Base-by-base conservation (phyloP, 2,797 vertebrate genomes). In the Sus cebifrons region DNA sequence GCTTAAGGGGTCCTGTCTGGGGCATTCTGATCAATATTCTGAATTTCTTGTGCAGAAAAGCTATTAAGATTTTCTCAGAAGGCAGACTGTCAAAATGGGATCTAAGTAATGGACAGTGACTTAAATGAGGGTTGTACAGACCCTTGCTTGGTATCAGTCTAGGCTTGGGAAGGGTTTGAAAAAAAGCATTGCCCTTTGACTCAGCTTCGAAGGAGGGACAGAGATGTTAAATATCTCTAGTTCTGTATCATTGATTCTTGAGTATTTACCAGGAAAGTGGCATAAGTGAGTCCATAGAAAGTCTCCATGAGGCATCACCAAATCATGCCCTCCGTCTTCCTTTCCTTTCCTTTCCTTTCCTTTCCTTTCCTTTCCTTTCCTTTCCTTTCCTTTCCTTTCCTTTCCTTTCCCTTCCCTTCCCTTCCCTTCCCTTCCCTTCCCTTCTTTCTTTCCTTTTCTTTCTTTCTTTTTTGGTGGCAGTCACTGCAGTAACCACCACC, bases 61-160 rank as follows among this genome's bases (percentile, higher is more conserved):
- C 68, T 75, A 29, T 86, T 60, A 95, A 88, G 32, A 49, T 94
- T 91, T 68, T 93, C 62, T 88, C 21, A 86, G 83, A 78, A 89
- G 27, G 23, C 54, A 75, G 32, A 82, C 15, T 74, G 5, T 88
- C 73, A 74, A 86, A 95, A 87, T 79, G 73, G 52, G 20, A 62
- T 44, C 0, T 2, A 83, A 49, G n/a, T 70, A 52, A 77, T 92
- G 71, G 73, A 67, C 54, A 23, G 32, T 56, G 70, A 92, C 81
- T 79, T 79, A 81, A 88, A 75, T 83, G 27, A 86, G 27, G 27
- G 2, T 65, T 78, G 52, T 6, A n/a, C 54, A 78, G 40, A 78
- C 40, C 58, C 23, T 89, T 96, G 81, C 84, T 75, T 96, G 86
- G 27, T 73, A 83, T 95, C 68, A 49, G 10, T 70, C 25, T 62